phyloP scores from a whole-genome alignment of 2,888 invertebrate species.

The Protula sp. region DNA sequence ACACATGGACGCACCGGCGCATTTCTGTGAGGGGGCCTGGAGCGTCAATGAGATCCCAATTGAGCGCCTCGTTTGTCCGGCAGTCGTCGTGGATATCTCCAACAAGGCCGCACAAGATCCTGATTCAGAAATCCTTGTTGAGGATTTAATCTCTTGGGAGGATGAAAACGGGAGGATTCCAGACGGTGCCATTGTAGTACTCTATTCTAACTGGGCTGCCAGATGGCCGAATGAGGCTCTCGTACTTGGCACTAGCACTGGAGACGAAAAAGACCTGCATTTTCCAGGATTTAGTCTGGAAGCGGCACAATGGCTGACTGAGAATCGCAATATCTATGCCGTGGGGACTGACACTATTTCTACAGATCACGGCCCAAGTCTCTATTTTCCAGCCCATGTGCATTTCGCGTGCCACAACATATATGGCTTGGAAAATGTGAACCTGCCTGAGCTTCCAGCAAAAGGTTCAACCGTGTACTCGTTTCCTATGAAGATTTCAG shows the following conservation, averaged over 20 bases:
- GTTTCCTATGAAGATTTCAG: not conserved
- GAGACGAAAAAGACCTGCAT: not conserved
- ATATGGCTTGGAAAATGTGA: constrained; percentile 1
- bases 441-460: not conserved
- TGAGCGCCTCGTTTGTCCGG: not conserved
- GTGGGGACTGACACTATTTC: not conserved
- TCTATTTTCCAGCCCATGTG: not conserved
- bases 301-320: not conserved
- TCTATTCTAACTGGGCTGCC: not conserved
- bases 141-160: constrained; percentile 1
- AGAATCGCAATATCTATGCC: not conserved
- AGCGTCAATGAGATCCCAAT: constrained; percentile 2
- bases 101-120: not conserved
- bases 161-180: constrained; percentile 3
- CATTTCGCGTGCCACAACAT: not conserved
- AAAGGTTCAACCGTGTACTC: not conserved
- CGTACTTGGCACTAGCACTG: not conserved
- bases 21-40: not conserved
- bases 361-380: not conserved
- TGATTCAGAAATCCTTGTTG: not conserved
- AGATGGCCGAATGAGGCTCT: not conserved
- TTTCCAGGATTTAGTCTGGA: constrained; percentile 5
- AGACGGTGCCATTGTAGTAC: not conserved
- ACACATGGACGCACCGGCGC: constrained; percentile 8
- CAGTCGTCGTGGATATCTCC: constrained; percentile 1